Evolutionary conservation across 1,140 invertebrate genomes (phyloP), one percentile per base, ranked within the genome.

Genomic region (Macrocentrus cingulum): DNA sequence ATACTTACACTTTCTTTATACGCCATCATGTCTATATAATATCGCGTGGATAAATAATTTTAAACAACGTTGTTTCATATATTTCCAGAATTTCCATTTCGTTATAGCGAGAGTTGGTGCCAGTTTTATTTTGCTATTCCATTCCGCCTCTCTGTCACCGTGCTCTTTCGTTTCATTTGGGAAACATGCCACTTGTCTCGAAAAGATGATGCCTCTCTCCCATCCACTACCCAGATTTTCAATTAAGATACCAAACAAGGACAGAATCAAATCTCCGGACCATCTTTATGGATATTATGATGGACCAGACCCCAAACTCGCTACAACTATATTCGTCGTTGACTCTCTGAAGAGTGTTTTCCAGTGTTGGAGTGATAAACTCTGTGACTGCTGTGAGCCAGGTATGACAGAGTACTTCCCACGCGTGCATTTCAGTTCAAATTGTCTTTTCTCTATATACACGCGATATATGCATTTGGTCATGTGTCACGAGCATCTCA

Each of bases 301-400:
- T 34, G 22, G n/a, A 23, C 23, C 18, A 25, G 7, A 1, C 18
- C 18, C 18, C 42, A 9, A 29, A 9, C 25, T 46, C 15, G 22
- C 13, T 46, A 23, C 9, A 15, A 22, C 9, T 46, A 5, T 46
- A 45, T 34, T 46, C 44, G 36, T 55, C 42, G 20, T 32, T 44
- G n/a, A n/a, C n/a, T n/a, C n/a, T 55, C 29, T 50, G 44, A 32
- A 23, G 39, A 61, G 44, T 42, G 53, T 25, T 16, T 46, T 59
- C 44, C 52, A 22, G 32, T 36, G 48, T 50, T 48, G 32, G 39
- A 20, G 45, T 37, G 59, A 62, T 60, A 56, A 49, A 46, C 34
- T 49, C 39, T 50, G 63, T 64, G 65, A 62, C 68, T 68, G n/a
- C n/a, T 65, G 69, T 62, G 64, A 63, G 61, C 25, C 22, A 19